Conservation (phyloP, 2,888 invertebrate genomes). For the Tupiocoris notatus region DNA sequence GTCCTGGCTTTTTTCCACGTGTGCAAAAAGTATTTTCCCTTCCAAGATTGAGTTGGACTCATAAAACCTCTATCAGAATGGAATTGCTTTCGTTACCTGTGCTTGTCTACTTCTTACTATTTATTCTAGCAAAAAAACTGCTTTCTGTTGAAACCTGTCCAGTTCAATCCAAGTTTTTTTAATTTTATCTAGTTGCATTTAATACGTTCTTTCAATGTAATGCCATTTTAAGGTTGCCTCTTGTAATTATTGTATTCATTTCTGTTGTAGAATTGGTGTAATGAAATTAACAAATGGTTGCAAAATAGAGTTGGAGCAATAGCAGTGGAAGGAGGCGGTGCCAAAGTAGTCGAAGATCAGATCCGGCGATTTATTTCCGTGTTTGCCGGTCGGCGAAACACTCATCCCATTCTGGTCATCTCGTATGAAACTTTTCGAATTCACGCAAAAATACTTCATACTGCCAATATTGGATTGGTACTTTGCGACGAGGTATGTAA, state of each 20-base stretch:
- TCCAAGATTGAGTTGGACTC: too few relatives aligned
- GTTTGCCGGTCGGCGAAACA: slow-evolving; percentile 68
- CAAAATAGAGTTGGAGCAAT: slow-evolving; percentile 76
- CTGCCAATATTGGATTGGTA: slow-evolving; percentile 89
- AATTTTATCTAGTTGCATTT: too few relatives aligned
- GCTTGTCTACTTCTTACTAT: too few relatives aligned
- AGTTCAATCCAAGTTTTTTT: too few relatives aligned
- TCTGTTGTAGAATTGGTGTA: slow-evolving; percentile 88
- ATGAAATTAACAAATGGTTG: slow-evolving; percentile 97
- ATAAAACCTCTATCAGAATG: too few relatives aligned
- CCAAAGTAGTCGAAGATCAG: slow-evolving; percentile 79
- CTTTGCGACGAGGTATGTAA: slow-evolving; percentile 88
- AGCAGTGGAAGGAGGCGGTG: slow-evolving; percentile 83
- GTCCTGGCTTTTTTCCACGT: slow-evolving; percentile 16
- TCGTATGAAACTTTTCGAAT: slow-evolving; percentile 98
- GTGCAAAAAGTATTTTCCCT: too few relatives aligned
- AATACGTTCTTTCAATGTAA: too few relatives aligned
- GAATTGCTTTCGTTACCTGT: too few relatives aligned
- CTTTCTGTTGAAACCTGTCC: too few relatives aligned
- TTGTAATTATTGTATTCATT: slow-evolving; percentile 28
- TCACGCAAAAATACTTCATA: slow-evolving; percentile 84
- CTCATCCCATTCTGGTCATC: slow-evolving; percentile 92
- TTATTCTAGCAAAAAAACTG: too few relatives aligned
- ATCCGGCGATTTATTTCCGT: slow-evolving; percentile 82
- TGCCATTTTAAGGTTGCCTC: too few relatives aligned